Conservation (phyloP, 37 sponge, comb jelly and placozoan genomes). For the Ianthella basta region DNA sequence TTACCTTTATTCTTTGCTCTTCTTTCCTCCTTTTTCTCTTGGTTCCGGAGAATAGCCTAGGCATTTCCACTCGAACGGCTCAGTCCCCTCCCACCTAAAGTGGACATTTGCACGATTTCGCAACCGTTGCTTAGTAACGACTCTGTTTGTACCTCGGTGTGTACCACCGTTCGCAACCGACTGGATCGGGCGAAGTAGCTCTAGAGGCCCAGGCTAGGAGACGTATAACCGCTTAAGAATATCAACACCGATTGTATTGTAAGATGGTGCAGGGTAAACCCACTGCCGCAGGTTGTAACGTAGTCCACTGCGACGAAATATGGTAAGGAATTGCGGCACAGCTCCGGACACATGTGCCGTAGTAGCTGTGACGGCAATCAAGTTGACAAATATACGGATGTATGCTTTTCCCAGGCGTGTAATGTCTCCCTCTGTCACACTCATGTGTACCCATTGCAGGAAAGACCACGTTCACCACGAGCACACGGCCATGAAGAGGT, state of each 20-base stretch:
- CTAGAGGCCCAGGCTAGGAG: background rate
- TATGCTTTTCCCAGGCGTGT: background rate
- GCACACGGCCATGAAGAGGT: conserved; percentile 38
- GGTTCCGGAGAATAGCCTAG: conserved; percentile 22
- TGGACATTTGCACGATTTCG: no score
- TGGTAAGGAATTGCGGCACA: conserved; percentile 73
- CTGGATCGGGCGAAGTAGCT: background rate
- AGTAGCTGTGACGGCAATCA: background rate
- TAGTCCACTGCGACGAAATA: conserved; percentile 60
- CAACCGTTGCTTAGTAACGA: background rate
- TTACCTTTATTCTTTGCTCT: background rate
- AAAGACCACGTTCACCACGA: conserved; percentile 81
- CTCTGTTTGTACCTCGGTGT: no score
- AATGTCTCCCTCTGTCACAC: background rate
- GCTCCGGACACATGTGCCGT: no score
- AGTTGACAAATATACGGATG: background rate
- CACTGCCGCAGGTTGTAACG: conserved; percentile 36
- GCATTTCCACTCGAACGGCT: background rate
- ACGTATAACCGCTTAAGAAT: background rate
- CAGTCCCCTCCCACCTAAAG: no score
- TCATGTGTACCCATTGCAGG: conserved; percentile 45
- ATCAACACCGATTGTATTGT: no score
- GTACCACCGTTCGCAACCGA: background rate
- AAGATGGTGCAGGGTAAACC: conserved; percentile 26
- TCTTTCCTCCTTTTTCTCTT: conserved; percentile 15